phyloP scores from a whole-genome alignment of 2,113 vertebrate species.

The Leucoraja erinaceus region DNA sequence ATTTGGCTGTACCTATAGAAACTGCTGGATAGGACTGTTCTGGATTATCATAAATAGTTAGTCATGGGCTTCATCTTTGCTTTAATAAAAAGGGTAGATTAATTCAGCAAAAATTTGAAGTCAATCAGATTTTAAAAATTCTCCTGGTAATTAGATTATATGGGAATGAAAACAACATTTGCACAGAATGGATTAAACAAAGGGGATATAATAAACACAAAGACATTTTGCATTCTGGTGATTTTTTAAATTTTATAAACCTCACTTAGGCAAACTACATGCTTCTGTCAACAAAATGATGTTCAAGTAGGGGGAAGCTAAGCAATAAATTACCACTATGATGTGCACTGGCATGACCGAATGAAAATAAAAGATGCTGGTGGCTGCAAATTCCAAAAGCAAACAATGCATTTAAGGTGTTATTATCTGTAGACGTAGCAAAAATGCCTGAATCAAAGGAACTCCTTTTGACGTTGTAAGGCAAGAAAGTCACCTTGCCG shows the following conservation, averaged over 20 bases:
- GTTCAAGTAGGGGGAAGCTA: not conserved
- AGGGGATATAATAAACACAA: not conserved
- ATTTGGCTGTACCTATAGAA: not conserved
- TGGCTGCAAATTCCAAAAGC: conserved; percentile 4
- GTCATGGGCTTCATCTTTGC: not conserved
- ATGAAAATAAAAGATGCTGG: not conserved
- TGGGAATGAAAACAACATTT: not conserved
- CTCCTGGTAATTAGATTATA: not conserved
- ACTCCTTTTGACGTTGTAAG: not conserved
- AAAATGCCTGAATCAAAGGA: not conserved
- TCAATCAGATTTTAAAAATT: not conserved
- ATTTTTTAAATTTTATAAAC: not conserved
- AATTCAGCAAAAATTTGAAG: not conserved
- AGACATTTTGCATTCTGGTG: not conserved
- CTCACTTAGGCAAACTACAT: not conserved
- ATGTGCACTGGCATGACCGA: not conserved
- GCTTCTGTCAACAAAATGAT: not conserved
- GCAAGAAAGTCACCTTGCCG: conserved; percentile 8
- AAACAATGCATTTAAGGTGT: not conserved
- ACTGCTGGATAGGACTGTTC: not conserved
- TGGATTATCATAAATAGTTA: not conserved
- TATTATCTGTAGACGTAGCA: conserved; percentile 5
- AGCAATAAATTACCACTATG: not conserved
- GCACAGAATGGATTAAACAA: not conserved
- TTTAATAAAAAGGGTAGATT: not conserved